Evolutionary conservation across 1,140 invertebrate genomes (phyloP), one percentile per base, ranked within the genome.

Genomic region (Chrysopa pallens): DNA sequence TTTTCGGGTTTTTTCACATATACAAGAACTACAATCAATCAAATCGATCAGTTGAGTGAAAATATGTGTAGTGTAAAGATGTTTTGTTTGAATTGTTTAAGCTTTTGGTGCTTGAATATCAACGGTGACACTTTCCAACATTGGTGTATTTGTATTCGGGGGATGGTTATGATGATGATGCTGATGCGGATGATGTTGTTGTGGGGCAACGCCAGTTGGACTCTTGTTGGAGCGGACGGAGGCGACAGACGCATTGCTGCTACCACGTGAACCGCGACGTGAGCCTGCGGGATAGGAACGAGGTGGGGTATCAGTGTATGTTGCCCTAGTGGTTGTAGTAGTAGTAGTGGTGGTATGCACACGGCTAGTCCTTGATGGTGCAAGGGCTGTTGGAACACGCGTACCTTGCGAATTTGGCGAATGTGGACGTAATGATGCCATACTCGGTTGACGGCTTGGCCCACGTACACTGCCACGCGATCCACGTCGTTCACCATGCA

Each of bases 381-480:
- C 48, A 48, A 51, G 44, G 44, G 47, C 46, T 29, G 46, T 49
- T 39, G 46, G 40, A 33, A 62, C 56, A 63, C 69, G 69, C 67
- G 64, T 76, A 83, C 80, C 80, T 78, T 80, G 73, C 61, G 73
- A 78, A 57, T 72, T 74, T 42, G 83, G 82, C 50, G 83, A 85
- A 51, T 84, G 79, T 29, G 81, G 77, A 50, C 79, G 70, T 43
- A 87, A 66, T 36, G 83, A 84, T 48, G 77, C 78, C 69, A 84
- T 80, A 56, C 82, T 85, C 39, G 82, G 80, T 56, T 85, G 81
- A 15, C 84, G 66, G 39, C 79, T 83, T 0, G 83, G 82, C 7
- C 72, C 80, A 15, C 80, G 70, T 51, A 76, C 72, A 52, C 81
- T 84, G 29, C 76, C 76, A 23, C 81, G 66, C n/a, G 83, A 84